Conservation (phyloP, 2,888 invertebrate genomes). For the Melinopterus prodromus region DNA sequence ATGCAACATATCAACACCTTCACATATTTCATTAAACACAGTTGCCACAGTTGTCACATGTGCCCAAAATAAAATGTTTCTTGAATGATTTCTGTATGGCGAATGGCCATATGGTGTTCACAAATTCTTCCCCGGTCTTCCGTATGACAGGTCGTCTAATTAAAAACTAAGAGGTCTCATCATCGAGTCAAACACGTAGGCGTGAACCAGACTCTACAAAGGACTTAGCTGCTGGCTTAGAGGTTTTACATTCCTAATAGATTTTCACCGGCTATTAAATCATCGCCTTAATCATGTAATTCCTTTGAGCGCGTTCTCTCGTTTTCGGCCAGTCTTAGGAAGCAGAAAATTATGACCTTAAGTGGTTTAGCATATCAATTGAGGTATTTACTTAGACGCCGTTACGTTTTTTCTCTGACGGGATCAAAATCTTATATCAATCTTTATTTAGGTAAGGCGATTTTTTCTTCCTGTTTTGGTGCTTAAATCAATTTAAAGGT, state of each 20-base stretch:
- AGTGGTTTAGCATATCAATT: not conserved
- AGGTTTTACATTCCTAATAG: slow-evolving; percentile 4
- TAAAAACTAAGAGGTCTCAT: not conserved
- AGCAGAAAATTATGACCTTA: not conserved
- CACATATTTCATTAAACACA: too few relatives aligned
- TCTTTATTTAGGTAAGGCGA: not conserved
- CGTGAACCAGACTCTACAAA: not conserved
- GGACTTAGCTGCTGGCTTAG: not conserved
- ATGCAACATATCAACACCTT: too few relatives aligned
- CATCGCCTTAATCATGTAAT: not conserved
- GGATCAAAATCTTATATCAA: not conserved
- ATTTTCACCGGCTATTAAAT: not conserved
- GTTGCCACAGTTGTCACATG: too few relatives aligned
- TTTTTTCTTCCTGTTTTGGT: too few relatives aligned
- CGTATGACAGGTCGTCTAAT: too few relatives aligned
- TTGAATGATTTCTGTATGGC: too few relatives aligned
- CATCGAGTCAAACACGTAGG: not conserved
- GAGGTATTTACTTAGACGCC: not conserved
- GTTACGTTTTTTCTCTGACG: not conserved
- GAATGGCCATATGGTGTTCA: too few relatives aligned
- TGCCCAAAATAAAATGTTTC: too few relatives aligned
- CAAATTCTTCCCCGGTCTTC: too few relatives aligned
- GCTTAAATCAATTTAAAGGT: not conserved
- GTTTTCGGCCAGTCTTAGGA: not conserved
- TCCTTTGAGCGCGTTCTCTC: not conserved